Evolutionary conservation across 2,113 vertebrate species (phyloP).

Genomic region (Mesocricetus auratus): DNA sequence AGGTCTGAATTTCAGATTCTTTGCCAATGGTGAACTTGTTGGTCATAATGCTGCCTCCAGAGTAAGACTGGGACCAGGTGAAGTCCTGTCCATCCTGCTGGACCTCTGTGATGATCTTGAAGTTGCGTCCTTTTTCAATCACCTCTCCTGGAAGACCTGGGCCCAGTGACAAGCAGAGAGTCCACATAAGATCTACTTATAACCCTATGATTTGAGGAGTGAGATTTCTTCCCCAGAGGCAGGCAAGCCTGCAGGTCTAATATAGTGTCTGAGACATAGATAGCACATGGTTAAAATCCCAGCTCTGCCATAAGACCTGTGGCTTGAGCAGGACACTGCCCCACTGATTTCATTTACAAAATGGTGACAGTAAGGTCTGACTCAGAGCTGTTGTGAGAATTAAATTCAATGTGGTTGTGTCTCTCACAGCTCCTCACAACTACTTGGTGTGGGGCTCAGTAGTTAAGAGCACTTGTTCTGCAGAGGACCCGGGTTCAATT

Average conservation of each 20-base stretch:
- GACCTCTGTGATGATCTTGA: slow-evolving; percentile 93
- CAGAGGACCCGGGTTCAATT: background rate
- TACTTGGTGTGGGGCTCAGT: background rate
- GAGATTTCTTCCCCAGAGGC: background rate
- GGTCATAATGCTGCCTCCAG: slow-evolving; percentile 87
- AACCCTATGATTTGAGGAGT: background rate
- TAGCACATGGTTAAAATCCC: background rate
- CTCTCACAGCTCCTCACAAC: background rate
- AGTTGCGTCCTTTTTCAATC: slow-evolving; percentile 89
- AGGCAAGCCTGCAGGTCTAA: background rate
- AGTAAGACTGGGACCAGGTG: slow-evolving; percentile 92
- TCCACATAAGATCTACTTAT: background rate
- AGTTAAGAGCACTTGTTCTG: background rate
- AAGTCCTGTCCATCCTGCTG: slow-evolving; percentile 92
- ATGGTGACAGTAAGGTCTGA: background rate
- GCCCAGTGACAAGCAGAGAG: background rate
- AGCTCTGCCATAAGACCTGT: background rate
- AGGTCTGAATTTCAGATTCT: slow-evolving; percentile 93
- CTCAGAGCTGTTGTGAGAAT: background rate
- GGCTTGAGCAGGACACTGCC: background rate
- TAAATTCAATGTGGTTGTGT: background rate
- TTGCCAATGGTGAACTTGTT: slow-evolving; percentile 93
- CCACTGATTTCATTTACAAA: background rate
- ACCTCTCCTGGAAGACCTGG: slow-evolving; percentile 91
- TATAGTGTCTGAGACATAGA: background rate